A percentile compares a stretch with the other conserved stretches of the same genome.
These are phyloP conservation scores for Siderastrea siderea DNA, from an alignment of 92 coral and sea anemone genomes.

Conservation along the genomic window DNA sequence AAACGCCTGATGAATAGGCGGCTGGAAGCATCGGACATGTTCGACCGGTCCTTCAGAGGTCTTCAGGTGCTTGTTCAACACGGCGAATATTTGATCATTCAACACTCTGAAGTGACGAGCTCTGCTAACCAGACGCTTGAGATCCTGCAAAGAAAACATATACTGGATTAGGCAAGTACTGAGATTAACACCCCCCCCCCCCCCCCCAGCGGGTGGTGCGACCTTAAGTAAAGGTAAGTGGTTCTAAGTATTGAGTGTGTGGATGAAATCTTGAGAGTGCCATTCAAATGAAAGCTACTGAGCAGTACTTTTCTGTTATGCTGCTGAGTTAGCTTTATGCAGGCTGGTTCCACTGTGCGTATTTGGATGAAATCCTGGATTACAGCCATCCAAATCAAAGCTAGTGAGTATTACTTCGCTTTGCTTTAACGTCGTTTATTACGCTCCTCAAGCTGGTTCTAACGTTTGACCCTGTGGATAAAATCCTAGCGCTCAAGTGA, in stretches of 20 bases:
- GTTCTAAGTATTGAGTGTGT: too few relatives aligned
- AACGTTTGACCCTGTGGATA: neutral
- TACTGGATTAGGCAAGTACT: neutral
- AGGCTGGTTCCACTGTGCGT: too few relatives aligned
- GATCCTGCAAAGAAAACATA: conserved; percentile 64
- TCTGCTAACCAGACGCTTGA: conserved; percentile 93
- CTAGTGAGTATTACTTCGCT: too few relatives aligned
- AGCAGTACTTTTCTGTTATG: too few relatives aligned
- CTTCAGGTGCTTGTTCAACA: conserved; percentile 94
- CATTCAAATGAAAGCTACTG: too few relatives aligned
- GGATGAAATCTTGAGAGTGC: too few relatives aligned
- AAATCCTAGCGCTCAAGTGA: neutral
- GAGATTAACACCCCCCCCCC: neutral
- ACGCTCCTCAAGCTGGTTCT: neutral
- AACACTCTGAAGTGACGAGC: conserved; percentile 90
- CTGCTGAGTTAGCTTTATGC: too few relatives aligned
- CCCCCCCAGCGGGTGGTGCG: neutral
- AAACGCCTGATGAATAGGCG: conserved; percentile 95
- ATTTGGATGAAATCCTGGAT: too few relatives aligned
- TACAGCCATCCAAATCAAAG: too few relatives aligned
- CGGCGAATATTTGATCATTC: conserved; percentile 93
- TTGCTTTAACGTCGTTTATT: neutral
- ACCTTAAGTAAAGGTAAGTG: neutral
- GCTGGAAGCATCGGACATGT: conserved; percentile 98
- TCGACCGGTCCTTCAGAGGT: conserved; percentile 96